A percentile compares a stretch with the other conserved stretches of the same genome.
Evolutionary conservation across 2,797 vertebrate species (phyloP).

Genomic region (Chromobotia macracanthus): DNA sequence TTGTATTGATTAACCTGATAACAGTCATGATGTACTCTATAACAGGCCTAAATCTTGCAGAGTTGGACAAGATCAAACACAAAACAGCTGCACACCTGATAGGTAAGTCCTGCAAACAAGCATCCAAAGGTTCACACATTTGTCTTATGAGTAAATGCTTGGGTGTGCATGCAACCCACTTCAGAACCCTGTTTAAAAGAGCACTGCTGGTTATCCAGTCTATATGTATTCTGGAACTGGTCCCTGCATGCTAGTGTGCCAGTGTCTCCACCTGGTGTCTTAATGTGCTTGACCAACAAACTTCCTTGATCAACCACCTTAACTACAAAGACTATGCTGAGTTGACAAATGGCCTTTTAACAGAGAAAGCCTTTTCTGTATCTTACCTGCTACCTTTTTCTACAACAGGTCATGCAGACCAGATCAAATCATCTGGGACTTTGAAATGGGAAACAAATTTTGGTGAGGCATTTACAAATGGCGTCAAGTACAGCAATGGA

Average conservation of each 20-base stretch:
- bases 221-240: not conserved
- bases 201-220: not conserved
- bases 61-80: slow-evolving; percentile 44
- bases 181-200: not conserved
- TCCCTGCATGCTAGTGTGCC: not conserved
- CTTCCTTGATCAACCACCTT: not conserved
- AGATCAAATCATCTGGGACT: slow-evolving; percentile 46
- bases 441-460: slow-evolving; percentile 82
- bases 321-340: not conserved
- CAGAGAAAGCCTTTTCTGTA: not conserved
- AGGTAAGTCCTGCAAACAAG: slow-evolving; percentile 70
- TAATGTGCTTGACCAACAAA: not conserved
- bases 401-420: slow-evolving; percentile 64
- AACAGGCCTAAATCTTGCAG: slow-evolving; percentile 67
- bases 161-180: not conserved
- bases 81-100: slow-evolving; percentile 84
- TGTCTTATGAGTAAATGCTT: not conserved
- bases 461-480: slow-evolving; percentile 76
- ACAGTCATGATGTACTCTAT: slow-evolving; percentile 14
- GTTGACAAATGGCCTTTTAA: not conserved
- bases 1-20: not conserved
- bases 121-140: not conserved
- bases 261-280: too few relatives aligned
- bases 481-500: slow-evolving; percentile 79
- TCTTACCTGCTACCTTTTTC: not conserved